Evolutionary conservation across 2,797 vertebrate species (phyloP).

Genomic region (Sebastolobus altivelis): DNA sequence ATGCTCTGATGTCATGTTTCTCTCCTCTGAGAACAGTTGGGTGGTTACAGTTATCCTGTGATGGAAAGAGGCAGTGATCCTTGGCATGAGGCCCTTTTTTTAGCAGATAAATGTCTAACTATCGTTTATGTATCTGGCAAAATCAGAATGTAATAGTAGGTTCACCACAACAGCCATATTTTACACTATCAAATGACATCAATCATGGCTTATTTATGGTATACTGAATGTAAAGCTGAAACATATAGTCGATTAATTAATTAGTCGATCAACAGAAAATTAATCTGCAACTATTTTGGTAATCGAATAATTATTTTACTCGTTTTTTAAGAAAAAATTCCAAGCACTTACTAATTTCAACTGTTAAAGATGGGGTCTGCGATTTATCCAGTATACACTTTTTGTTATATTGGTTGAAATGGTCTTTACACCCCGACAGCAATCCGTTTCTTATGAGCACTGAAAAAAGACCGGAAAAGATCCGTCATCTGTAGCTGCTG

Average conservation of each 20-base stretch:
- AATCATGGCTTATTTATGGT: neutral
- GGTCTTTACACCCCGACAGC: too few relatives aligned
- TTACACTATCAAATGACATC: neutral
- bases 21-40: conserved; percentile 27
- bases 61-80: neutral
- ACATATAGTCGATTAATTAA: neutral
- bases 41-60: conserved; percentile 18
- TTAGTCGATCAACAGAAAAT: neutral
- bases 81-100: neutral
- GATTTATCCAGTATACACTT: too few relatives aligned
- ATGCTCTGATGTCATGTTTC: conserved; percentile 38
- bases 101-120: conserved; percentile 1
- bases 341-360: neutral
- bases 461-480: too few relatives aligned
- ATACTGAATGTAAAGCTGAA: neutral
- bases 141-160: neutral
- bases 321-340: neutral
- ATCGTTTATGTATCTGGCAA: neutral
- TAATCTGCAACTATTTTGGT: neutral
- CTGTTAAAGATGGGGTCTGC: too few relatives aligned
- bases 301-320: neutral
- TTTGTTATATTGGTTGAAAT: too few relatives aligned
- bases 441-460: too few relatives aligned
- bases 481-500: too few relatives aligned
- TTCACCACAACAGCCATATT: neutral